Base-by-base conservation (phyloP, 23 tunicate species). In the Trididemnum clinides region DNA sequence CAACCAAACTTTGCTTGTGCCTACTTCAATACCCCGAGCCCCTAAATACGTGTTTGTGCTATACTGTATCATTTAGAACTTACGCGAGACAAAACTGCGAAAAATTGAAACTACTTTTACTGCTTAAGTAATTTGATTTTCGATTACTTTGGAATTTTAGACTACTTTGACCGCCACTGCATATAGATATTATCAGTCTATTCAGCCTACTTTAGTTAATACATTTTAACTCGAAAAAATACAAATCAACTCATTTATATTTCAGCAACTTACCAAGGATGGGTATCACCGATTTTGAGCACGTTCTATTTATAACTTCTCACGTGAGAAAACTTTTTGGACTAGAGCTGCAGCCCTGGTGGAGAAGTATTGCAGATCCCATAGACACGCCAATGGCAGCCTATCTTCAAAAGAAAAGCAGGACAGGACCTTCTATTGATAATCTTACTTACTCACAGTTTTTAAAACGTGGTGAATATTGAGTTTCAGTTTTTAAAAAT, bases 241-340 rank as follows among this genome's bases (percentile, higher is more conserved):
- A n/a, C n/a, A n/a, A n/a, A n/a, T n/a, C n/a, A n/a, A 26, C 51
- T 20, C 32, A 78, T n/a, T 73, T 84, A 3, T 51, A 66, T 88
- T 94, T 36, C 77, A 94, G 98, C 83, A 78, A 85, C 50, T 75
- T 94, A 0, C 98, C 98, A 5, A 50, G 80, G 33, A 29, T 89
- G 33, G 98, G 98, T 2, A 71, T 94, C 5, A 83, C 88, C 15
- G 90, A 94, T 75, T 94, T 94, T 76, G 94, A 94, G n/a, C 94
- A 94, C 64, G 85, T 94, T 34, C 75, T 85, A 18, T 85, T 85
- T 38, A 94, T 94, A 5, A 44, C 98, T 0, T 69, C 93, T 54
- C 76, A 66, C 39, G 90, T 94, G 32, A 76, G 98, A 26, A 82
- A 83, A 27, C 75, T 89, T 7, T 86, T 94, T 34, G 88, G 86